A percentile compares a stretch with the other conserved stretches of the same genome.
These are phyloP conservation scores for Onychomys leucogaster DNA, from an alignment of 2,797 vertebrate species.

Conservation along the genomic window DNA sequence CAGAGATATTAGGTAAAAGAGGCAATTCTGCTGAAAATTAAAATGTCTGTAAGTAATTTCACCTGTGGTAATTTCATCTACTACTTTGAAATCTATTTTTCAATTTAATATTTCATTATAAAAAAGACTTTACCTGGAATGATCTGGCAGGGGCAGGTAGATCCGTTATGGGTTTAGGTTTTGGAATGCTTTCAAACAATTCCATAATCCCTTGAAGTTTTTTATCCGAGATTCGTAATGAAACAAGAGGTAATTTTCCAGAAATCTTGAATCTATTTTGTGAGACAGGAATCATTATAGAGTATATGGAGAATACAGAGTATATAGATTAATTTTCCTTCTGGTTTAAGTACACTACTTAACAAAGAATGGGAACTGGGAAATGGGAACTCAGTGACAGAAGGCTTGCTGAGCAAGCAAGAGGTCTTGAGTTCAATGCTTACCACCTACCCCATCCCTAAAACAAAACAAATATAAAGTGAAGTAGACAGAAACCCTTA, in stretches of 20 bases:
- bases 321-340: slow-evolving; percentile 33
- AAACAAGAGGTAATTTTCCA: slow-evolving; percentile 95
- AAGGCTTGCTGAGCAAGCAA: background rate
- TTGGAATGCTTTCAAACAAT: slow-evolving; percentile 96
- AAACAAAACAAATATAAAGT: slow-evolving; percentile 24
- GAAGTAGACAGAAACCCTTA: background rate
- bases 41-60: background rate
- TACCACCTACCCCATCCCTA: background rate
- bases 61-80: slow-evolving; percentile 50
- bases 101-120: slow-evolving; percentile 36
- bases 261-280: slow-evolving; percentile 94
- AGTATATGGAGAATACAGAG: background rate
- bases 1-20: background rate
- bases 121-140: slow-evolving; percentile 88
- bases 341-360: slow-evolving; percentile 17
- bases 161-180: slow-evolving; percentile 90
- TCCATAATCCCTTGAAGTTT: slow-evolving; percentile 94
- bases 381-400: background rate
- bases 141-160: slow-evolving; percentile 82
- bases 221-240: slow-evolving; percentile 94
- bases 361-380: background rate
- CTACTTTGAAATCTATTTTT: background rate
- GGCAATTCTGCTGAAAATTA: slow-evolving; percentile 2
- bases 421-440: background rate
- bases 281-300: slow-evolving; percentile 64